A percentile compares a stretch with the other conserved stretches of the same genome.
These are phyloP conservation scores for Falco peregrinus DNA, from an alignment of 2,797 vertebrate species.

Conservation along the genomic window DNA sequence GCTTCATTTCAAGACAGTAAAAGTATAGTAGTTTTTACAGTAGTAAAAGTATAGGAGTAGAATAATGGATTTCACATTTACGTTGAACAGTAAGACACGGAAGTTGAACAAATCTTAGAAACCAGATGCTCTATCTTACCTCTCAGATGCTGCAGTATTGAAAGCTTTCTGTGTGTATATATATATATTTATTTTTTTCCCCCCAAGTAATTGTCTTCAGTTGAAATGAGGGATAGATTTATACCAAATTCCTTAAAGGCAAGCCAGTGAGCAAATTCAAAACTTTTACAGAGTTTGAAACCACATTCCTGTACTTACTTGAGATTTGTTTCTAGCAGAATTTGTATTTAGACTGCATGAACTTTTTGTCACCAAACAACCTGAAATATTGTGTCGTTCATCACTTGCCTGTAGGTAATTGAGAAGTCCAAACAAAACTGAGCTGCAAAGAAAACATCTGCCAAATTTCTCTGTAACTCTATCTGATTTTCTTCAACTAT, in stretches of 20 bases:
- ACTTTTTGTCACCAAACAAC: not conserved
- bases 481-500: not conserved
- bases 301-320: not conserved
- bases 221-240: not conserved
- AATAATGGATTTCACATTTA: not conserved
- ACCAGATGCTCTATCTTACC: not conserved
- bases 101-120: not conserved
- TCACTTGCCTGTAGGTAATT: not conserved
- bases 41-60: not conserved
- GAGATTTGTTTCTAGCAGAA: not conserved
- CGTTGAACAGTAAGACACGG: not conserved
- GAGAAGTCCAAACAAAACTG: not conserved
- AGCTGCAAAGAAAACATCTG: not conserved
- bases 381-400: not conserved
- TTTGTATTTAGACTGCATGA: not conserved
- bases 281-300: not conserved
- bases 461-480: not conserved
- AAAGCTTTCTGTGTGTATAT: not conserved
- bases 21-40: too few species aligned
- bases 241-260: not conserved
- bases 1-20: not conserved
- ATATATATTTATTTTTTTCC: not conserved
- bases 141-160: not conserved
- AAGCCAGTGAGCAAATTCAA: not conserved
- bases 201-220: not conserved